Evolutionary conservation across 2,888 invertebrate genomes (phyloP), one percentile per base, ranked within the genome.

Genomic region (Subacronicta megacephala): DNA sequence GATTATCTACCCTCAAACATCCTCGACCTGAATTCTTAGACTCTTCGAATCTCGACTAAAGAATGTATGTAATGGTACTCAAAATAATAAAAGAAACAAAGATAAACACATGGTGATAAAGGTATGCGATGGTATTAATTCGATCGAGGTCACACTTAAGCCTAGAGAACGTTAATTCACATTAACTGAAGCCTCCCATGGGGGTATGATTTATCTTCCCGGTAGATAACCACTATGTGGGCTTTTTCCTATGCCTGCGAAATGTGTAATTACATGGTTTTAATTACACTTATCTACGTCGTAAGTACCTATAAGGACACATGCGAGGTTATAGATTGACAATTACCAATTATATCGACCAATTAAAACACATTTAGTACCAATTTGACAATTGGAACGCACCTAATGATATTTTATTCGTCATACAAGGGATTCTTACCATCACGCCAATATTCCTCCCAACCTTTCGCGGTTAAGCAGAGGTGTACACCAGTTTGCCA

Each of bases 141-240:
- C 37, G 10, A 54, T 58, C 57, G 38, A 58, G 53, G 53, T 45
- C 55, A 46, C 37, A 59, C 42, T 59, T 40, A 53, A 51, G 41
- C 54, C 59, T 38, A 42, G 69, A 62, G 62, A 40, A 57, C 54
- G 31, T 41, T 65, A 62, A 62, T 65, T 61, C 60, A 43, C 46
- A 61, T 61, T 54, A 56, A 55, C 55, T 51, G 47, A 23, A 40
- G 17, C 18, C 15, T 57, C 60, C 62, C 62, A 49, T 37, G 73
- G 37, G 75, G 38, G 31, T 49, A 46, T 51, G 57, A 59, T 73
- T 63, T 73, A 73, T 66, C 37, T 52, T 15, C 40, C 41, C 49
- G 37, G 26, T 40, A 42, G 51, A 60, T 58, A 63, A 15, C 44
- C 23, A 46, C 33, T 29, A 60, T 60, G 36, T 51, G 17, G 47